A percentile compares a stretch with the other conserved stretches of the same genome.
phyloP scores from a whole-genome alignment of 92 coral and sea anemone genomes.

The Parazoanthus darwini region DNA sequence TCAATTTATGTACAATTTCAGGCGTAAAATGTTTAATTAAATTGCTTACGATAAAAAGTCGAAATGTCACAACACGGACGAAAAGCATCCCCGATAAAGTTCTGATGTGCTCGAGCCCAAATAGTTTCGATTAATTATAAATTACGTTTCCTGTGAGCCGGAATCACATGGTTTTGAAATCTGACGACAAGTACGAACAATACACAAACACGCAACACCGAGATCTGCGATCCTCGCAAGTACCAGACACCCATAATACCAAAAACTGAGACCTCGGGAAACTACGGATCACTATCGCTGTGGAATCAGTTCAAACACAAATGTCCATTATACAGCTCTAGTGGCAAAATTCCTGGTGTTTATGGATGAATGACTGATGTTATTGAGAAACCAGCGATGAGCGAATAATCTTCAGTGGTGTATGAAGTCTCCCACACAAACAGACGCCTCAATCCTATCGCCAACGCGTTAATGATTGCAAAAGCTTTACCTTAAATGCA shows the following conservation, averaged over 20 bases:
- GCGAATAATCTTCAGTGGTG: constrained; percentile 24
- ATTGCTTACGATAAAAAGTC: not conserved
- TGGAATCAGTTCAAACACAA: not conserved
- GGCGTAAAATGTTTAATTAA: not conserved
- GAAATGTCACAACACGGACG: not conserved
- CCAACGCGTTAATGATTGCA: not conserved
- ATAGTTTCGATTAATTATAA: constrained; percentile 35
- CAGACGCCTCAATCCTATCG: constrained; percentile 6
- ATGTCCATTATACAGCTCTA: not conserved
- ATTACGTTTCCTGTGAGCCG: constrained; percentile 56
- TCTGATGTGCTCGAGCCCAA: not conserved
- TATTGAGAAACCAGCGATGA: constrained; percentile 38
- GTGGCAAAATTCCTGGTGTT: constrained; percentile 6
- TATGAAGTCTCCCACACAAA: constrained; percentile 25
- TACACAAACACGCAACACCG: constrained; percentile 46
- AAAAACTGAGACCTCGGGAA: not conserved
- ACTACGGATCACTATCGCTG: not conserved
- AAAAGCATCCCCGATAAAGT: not conserved
- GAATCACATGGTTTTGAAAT: constrained; percentile 81
- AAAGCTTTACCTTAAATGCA: not conserved
- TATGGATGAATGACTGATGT: constrained; percentile 33
- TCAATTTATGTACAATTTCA: constrained; percentile 39
- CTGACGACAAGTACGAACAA: constrained; percentile 65
- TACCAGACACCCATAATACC: constrained; percentile 23
- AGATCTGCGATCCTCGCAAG: constrained; percentile 16